Percentiles rank a stretch among this genome's conserved stretches.
Evolutionary conservation across 2,888 invertebrate genomes (phyloP).

Genomic region (Tinea trinotella): DNA sequence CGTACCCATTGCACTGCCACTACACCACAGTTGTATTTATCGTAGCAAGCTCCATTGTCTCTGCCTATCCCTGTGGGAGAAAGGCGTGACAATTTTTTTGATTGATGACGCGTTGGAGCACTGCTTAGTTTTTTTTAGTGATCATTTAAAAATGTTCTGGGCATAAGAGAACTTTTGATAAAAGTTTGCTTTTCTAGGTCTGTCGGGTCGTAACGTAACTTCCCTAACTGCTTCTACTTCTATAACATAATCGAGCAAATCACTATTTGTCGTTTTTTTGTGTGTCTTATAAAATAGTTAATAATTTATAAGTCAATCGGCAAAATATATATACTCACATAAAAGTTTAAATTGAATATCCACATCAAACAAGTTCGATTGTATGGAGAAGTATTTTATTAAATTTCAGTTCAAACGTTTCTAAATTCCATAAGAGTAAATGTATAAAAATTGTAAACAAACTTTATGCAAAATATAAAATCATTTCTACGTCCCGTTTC

Average conservation of each 20-base stretch:
- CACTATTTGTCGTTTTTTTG: background rate
- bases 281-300: too few relatives aligned
- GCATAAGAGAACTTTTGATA: constrained; percentile 52
- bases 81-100: too few relatives aligned
- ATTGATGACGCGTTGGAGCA: too few relatives aligned
- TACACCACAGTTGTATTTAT: too few relatives aligned
- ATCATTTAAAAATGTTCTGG: too few relatives aligned
- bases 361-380: background rate
- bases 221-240: background rate
- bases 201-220: constrained; percentile 69
- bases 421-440: background rate
- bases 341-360: background rate
- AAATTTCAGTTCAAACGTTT: background rate
- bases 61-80: too few relatives aligned
- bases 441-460: constrained; percentile 2
- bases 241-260: background rate
- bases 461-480: background rate
- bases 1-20: too few relatives aligned
- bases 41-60: too few relatives aligned
- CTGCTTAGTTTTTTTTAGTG: too few relatives aligned
- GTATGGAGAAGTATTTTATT: background rate
- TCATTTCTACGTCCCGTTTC: background rate
- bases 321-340: background rate
- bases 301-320: too few relatives aligned
- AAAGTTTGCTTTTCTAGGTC: constrained; percentile 53